phyloP scores from a whole-genome alignment of 2,113 vertebrate species.

The Microcebus tavaratra region DNA sequence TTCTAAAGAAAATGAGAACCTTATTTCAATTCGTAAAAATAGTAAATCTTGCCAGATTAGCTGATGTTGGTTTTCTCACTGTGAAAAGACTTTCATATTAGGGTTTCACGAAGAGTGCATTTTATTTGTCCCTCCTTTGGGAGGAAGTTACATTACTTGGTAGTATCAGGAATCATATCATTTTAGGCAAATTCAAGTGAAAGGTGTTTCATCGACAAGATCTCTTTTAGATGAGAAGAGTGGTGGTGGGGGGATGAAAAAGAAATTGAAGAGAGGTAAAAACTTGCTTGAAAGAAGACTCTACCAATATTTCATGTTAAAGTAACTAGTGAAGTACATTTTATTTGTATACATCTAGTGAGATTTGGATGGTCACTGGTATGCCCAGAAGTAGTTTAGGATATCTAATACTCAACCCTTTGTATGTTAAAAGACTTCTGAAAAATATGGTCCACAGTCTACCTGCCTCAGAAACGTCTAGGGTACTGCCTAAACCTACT shows the following conservation, averaged over 20 bases:
- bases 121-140: background rate
- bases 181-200: slow-evolving; percentile 6
- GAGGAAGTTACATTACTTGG: background rate
- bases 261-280: background rate
- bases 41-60: background rate
- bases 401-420: background rate
- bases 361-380: background rate
- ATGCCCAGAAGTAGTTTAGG: background rate
- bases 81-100: background rate
- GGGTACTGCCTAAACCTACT: background rate
- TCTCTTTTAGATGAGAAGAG: background rate
- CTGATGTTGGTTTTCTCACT: background rate
- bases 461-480: background rate
- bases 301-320: background rate
- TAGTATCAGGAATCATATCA: background rate
- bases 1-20: background rate
- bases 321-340: background rate
- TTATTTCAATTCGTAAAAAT: background rate
- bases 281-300: background rate
- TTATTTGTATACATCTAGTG: background rate
- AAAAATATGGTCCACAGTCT: background rate
- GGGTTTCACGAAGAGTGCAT: background rate
- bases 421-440: background rate
- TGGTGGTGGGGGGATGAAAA: background rate
- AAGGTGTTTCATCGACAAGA: background rate